phyloP scores from a whole-genome alignment of 2,888 invertebrate species.

The Macroteleia sp. region DNA sequence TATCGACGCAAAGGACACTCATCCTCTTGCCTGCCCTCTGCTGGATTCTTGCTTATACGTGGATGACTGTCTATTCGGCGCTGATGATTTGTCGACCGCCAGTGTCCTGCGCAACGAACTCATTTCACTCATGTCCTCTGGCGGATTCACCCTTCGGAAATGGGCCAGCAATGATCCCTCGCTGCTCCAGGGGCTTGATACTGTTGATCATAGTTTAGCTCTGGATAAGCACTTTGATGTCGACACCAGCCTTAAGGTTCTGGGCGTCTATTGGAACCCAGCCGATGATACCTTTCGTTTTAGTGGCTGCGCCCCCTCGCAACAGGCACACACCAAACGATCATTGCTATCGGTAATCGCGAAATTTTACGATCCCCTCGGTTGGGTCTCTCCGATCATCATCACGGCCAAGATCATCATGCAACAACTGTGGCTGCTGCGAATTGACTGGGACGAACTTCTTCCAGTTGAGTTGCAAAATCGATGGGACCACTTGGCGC shows the following conservation, averaged over 20 bases:
- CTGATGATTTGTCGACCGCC: too few relatives aligned
- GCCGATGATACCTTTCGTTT: neutral
- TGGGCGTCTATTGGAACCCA: neutral
- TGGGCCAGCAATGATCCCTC: neutral
- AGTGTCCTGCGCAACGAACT: constrained; percentile 15
- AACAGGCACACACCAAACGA: too few relatives aligned
- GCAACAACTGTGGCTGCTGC: neutral
- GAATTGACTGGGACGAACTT: neutral
- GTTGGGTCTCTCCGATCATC: neutral
- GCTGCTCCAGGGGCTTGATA: neutral
- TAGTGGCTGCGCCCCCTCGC: too few relatives aligned
- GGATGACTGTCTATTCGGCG: too few relatives aligned
- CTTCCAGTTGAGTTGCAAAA: too few relatives aligned
- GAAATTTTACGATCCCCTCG: neutral
- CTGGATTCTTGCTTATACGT: neutral
- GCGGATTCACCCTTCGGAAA: neutral
- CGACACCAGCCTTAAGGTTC: neutral
- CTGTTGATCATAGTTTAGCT: neutral
- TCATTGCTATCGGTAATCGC: neutral
- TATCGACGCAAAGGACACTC: neutral
- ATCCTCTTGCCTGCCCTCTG: neutral
- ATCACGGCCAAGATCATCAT: neutral
- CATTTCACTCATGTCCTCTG: neutral
- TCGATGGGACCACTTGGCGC: too few relatives aligned
- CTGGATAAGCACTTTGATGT: neutral